A percentile compares a stretch with the other conserved stretches of the same genome.
phyloP scores from a whole-genome alignment of 1,140 invertebrate species.

The Trinorchestia longiramus region DNA sequence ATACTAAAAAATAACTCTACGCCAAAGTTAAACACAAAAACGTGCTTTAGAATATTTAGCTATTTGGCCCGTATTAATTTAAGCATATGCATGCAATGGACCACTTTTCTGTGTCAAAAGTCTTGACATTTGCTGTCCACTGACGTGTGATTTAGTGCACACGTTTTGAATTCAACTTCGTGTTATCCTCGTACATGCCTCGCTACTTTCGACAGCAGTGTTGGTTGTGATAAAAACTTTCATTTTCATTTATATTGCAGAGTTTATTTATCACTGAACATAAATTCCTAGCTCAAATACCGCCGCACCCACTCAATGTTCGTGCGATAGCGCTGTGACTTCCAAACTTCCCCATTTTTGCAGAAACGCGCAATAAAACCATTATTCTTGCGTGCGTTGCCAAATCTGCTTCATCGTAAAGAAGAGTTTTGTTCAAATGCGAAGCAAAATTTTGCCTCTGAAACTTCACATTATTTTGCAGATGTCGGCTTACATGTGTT shows the following conservation, averaged over 20 bases:
- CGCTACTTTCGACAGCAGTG: not conserved
- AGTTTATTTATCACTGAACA: not conserved
- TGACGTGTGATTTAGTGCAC: not conserved
- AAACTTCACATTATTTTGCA: not conserved
- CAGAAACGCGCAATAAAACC: not conserved
- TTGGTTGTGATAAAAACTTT: not conserved
- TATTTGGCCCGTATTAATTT: not conserved
- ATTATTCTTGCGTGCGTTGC: not conserved
- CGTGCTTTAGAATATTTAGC: too few species aligned
- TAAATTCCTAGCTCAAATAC: not conserved
- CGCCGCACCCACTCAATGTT: not conserved
- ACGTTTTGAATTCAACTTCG: not conserved
- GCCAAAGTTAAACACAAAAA: not conserved
- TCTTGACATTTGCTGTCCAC: not conserved
- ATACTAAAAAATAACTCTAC: not conserved
- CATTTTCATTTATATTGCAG: not conserved
- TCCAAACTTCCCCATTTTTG: not conserved
- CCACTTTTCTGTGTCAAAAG: not conserved
- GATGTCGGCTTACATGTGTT: not conserved
- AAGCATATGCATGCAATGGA: not conserved
- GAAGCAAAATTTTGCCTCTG: not conserved
- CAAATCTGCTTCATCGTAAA: conserved; percentile 19
- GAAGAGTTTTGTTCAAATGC: not conserved
- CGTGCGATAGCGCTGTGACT: not conserved
- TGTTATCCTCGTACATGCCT: not conserved